Conservation (phyloP, 2,888 invertebrate genomes). For the Lycaena phlaeas region DNA sequence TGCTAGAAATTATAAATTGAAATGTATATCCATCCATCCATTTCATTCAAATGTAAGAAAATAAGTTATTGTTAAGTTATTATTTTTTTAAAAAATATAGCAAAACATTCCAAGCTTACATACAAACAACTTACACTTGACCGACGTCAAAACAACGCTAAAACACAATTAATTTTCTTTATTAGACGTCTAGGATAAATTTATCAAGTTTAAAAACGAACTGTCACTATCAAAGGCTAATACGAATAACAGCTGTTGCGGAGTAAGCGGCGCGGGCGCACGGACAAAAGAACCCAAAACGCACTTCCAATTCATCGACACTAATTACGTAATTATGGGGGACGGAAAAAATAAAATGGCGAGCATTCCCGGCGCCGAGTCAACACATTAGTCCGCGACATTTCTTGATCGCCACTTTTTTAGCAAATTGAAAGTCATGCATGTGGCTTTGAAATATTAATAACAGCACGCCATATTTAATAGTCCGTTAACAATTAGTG, state of each 20-base stretch:
- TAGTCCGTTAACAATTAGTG: constrained; percentile 8
- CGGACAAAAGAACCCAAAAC: constrained; percentile 59
- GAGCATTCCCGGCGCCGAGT: constrained; percentile 53
- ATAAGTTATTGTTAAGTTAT: too few species aligned
- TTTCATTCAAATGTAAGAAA: too few species aligned
- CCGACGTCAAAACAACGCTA: too few species aligned
- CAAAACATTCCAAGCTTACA: too few species aligned
- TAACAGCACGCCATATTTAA: constrained; percentile 2
- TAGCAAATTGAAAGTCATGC: constrained; percentile 55
- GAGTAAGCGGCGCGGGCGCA: constrained; percentile 44
- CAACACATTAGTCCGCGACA: constrained; percentile 62
- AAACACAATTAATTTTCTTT: too few species aligned
- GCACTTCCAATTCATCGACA: constrained; percentile 64
- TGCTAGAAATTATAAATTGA: too few species aligned
- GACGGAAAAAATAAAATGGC: constrained; percentile 51
- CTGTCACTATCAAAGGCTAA: constrained; percentile 28
- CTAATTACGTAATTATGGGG: constrained; percentile 71
- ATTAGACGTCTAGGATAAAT: too few species aligned
- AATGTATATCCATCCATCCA: too few species aligned
- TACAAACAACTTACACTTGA: too few species aligned
- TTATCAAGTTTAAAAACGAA: constrained; percentile 4
- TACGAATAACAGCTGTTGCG: constrained; percentile 57
- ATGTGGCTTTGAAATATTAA: constrained; percentile 14
- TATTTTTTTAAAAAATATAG: too few species aligned
- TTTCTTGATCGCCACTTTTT: constrained; percentile 41